A percentile compares a stretch with the other conserved stretches of the same genome.
These are phyloP conservation scores for Eurypyga helias DNA, from an alignment of 2,113 vertebrate genomes.

Conservation along the genomic window DNA sequence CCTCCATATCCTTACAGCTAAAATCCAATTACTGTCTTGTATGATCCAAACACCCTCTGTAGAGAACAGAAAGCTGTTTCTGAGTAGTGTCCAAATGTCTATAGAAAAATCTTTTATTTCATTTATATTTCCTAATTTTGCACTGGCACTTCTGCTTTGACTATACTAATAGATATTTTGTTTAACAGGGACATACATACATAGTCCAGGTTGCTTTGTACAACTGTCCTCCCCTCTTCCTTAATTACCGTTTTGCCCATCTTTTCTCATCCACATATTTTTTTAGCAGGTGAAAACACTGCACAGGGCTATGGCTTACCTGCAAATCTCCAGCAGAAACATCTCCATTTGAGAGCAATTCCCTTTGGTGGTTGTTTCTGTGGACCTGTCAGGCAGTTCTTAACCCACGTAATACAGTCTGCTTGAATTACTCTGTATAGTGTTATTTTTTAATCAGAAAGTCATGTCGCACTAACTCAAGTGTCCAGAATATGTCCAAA, in stretches of 20 bases:
- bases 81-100: background rate
- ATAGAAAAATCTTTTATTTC: background rate
- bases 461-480: background rate
- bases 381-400: background rate
- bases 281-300: background rate
- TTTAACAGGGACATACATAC: background rate
- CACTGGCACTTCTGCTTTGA: background rate
- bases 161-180: background rate
- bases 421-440: background rate
- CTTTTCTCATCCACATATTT: background rate
- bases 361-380: background rate
- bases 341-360: background rate
- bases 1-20: background rate
- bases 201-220: background rate
- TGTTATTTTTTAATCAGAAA: background rate
- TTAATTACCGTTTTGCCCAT: background rate
- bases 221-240: background rate
- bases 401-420: background rate
- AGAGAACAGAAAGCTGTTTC: background rate
- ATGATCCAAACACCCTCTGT: background rate
- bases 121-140: background rate
- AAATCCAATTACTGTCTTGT: background rate
- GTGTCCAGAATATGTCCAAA: background rate
- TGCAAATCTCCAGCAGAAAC: background rate
- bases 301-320: background rate